A percentile compares a stretch with the other conserved stretches of the same genome.
Conservation (phyloP, 2,888 invertebrate genomes). For the Hemaris fuciformis region DNA sequence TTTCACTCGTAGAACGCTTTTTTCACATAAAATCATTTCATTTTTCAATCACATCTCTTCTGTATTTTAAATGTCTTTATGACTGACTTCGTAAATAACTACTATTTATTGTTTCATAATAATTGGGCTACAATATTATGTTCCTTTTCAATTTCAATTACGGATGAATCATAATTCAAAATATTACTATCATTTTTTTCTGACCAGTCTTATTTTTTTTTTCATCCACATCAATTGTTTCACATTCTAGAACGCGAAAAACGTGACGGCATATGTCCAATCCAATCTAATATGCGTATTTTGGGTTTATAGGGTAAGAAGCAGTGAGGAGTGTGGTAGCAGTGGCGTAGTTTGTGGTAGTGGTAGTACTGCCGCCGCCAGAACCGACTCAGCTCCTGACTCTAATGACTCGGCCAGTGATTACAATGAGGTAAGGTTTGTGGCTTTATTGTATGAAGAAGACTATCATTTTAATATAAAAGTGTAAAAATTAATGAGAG, state of each 20-base stretch:
- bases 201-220: too few species aligned
- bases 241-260: background rate
- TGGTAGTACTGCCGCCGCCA: slow-evolving; percentile 48
- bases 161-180: background rate
- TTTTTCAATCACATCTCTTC: background rate
- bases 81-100: background rate
- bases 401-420: slow-evolving; percentile 80
- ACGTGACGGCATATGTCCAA: too few species aligned
- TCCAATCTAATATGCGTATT: too few species aligned
- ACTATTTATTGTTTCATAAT: background rate
- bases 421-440: slow-evolving; percentile 64
- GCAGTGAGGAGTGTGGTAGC: slow-evolving; percentile 69
- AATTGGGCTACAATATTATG: too few species aligned
- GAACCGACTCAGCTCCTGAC: slow-evolving; percentile 69
- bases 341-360: slow-evolving; percentile 71
- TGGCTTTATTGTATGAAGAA: background rate
- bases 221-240: too few species aligned
- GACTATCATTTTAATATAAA: background rate
- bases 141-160: background rate
- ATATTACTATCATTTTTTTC: background rate
- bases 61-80: background rate
- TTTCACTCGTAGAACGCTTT: slow-evolving; percentile 1
- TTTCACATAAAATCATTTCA: background rate
- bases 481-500: too few species aligned
- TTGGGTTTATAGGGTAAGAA: slow-evolving; percentile 48